Evolutionary conservation across 2,113 vertebrate genomes (phyloP), one percentile per base, ranked within the genome.

Genomic region (Alouatta palliata): DNA sequence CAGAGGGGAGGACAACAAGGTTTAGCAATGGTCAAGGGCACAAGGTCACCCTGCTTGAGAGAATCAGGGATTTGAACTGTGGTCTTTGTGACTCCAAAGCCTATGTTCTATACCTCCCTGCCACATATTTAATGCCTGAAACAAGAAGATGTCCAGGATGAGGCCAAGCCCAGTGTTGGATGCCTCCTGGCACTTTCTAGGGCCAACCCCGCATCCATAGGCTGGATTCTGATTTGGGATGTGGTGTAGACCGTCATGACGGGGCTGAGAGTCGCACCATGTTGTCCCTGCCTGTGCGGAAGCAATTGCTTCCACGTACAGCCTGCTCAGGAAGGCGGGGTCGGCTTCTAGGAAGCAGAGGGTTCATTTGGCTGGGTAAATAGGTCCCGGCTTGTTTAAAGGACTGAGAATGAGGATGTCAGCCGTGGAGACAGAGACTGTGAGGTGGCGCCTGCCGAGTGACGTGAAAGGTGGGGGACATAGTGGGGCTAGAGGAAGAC

Each of bases 161-260:
- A 21, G 81, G 49, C 35, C 37, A 27, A 1, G 3, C 37, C 2
- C 23, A 37, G 3, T 3, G 40, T 6, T 17, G 0, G 14, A 25
- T 14, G 37, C 11, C 30, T 49, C 32, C 30, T 11, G 70, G 27
- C 0, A 5, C 8, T 40, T 66, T 43, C 19, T 23, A 8, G 76
- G 43, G 43, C 11, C 6, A 25, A 2, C 16, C 2, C 10, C 0
- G 3, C 0, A 4, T 16, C 1, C 0, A 0, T 3, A 21, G 56
- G 27, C 66, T 56, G 64, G 61, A 40, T 21, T 47, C 30, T 9
- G 27, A 32, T 47, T 75, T 27, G 19, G n/a, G 14, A 21, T 4
- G 12, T 19, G 1, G 1, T 0, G 11, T 2, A 6, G 16, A 1
- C 2, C 13, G 10, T 49, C 1, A 0, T 10, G 54, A 23, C 0